Evolutionary conservation across 1,140 invertebrate species (phyloP), one percentile per base, ranked within the genome.

Genomic region (Holotrichia oblita): DNA sequence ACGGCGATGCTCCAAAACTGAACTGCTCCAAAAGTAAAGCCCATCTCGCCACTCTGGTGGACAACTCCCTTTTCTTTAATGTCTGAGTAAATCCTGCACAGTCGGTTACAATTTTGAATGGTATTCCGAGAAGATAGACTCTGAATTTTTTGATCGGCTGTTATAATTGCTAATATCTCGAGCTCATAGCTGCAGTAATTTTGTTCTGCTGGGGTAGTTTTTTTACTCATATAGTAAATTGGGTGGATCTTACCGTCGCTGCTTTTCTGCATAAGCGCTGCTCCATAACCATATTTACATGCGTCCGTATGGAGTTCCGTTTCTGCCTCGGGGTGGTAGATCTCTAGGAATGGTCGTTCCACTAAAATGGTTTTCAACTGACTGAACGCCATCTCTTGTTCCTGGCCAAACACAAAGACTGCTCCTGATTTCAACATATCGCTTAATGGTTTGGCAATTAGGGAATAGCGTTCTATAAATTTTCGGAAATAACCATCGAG

Each of bases 101-200:
- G 77, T 87, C 87, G 0, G 85, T 87, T 6, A 86, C 79, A 12
- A 90, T 87, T 74, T 88, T 86, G 80, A 89, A 89, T 10, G 85
- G 76, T 73, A 83, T 87, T 20, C 87, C 87, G 17, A 87, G 81
- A 34, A 91, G 81, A 82, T 89, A 91, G 12, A 85, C 80, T 78
- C 86, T 73, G 79, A 90, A 90, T 75, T 89, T 87, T 76, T 48
- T 48, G 10, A 48, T 0, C 10, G n/a, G 44, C 44, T 48, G 2
- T 17, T 14, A 48, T 6, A 10, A 48, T 17, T 48, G 44, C 44
- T 48, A 48, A 48, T 14, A 48, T 17, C 44, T 48, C 44, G 7
- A 48, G 44, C 88, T 85, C 4, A 91, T 48, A 48, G 7, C 44
- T 48, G 7, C 44, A 48, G 44, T 3, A 48, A 14, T 48, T 48